These are phyloP conservation scores for Brachionus sp. DNA, from an alignment of 1,140 invertebrate species.

Conservation along the genomic window DNA sequence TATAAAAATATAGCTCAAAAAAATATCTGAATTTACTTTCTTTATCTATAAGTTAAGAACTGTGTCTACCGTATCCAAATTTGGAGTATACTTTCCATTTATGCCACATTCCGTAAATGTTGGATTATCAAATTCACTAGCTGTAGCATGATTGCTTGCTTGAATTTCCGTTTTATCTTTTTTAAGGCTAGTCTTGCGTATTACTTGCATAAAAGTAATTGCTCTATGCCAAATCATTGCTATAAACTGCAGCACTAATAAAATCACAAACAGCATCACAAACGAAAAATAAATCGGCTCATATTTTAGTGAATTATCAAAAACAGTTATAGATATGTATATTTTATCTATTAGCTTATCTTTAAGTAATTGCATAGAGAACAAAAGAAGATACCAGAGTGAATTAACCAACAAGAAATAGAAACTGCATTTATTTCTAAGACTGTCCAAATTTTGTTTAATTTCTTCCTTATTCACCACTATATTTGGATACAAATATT, in stretches of 20 bases:
- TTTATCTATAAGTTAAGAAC: slow-evolving; percentile 16
- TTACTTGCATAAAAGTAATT: slow-evolving; percentile 56
- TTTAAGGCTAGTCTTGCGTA: slow-evolving; percentile 48
- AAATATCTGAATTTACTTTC: neutral
- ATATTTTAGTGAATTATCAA: slow-evolving; percentile 47
- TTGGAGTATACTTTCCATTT: neutral
- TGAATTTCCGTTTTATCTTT: neutral
- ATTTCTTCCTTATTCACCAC: slow-evolving; percentile 76
- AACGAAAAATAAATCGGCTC: slow-evolving; percentile 87
- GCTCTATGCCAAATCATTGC: slow-evolving; percentile 61
- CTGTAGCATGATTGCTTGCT: neutral
- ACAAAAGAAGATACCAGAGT: slow-evolving; percentile 90
- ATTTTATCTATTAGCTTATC: slow-evolving; percentile 65
- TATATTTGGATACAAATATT: slow-evolving; percentile 90
- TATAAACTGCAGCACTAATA: slow-evolving; percentile 60
- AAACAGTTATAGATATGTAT: slow-evolving; percentile 50
- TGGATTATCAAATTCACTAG: neutral
- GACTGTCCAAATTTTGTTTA: slow-evolving; percentile 79
- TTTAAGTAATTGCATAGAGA: slow-evolving; percentile 67
- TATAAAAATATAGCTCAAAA: neutral
- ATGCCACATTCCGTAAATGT: slow-evolving; percentile 1
- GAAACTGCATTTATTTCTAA: slow-evolving; percentile 87
- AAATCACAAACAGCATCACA: slow-evolving; percentile 60
- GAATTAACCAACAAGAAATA: slow-evolving; percentile 96
- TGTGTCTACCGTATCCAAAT: neutral